Evolutionary conservation across 2,113 vertebrate genomes (phyloP).

Genomic region (Neotoma lepida): DNA sequence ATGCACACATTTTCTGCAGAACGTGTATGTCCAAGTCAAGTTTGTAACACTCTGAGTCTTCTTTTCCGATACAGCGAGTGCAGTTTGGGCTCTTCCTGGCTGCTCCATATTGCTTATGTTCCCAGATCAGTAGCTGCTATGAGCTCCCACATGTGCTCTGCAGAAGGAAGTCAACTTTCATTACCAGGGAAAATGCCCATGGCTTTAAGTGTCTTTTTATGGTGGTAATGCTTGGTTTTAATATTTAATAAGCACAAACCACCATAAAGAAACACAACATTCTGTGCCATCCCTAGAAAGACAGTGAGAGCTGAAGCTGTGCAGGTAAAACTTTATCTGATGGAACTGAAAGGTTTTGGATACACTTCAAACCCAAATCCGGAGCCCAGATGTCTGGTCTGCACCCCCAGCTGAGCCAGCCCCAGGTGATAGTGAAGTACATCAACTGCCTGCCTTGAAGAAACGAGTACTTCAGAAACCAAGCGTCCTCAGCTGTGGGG

Average conservation of each 20-base stretch:
- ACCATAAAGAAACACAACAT: conserved; percentile 47
- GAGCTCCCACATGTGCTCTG: conserved; percentile 51
- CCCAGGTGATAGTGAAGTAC: not conserved
- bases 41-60: conserved; percentile 20
- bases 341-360: conserved; percentile 61
- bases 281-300: conserved; percentile 55
- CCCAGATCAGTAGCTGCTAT: conserved; percentile 4
- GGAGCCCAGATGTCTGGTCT: conserved; percentile 56
- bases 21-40: conserved; percentile 27
- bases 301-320: conserved; percentile 58
- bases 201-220: conserved; percentile 69
- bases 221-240: conserved; percentile 75
- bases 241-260: conserved; percentile 77
- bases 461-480: not conserved
- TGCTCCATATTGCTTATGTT: not conserved
- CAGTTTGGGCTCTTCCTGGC: not conserved
- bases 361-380: conserved; percentile 65
- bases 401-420: not conserved
- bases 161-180: conserved; percentile 67
- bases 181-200: conserved; percentile 60
- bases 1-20: not conserved
- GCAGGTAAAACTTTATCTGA: conserved; percentile 73
- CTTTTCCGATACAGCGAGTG: too few species aligned
- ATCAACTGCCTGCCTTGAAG: not conserved
- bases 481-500: not conserved